Base-by-base conservation (phyloP, 1,140 invertebrate species). In the Cataglyphis hispanica region DNA sequence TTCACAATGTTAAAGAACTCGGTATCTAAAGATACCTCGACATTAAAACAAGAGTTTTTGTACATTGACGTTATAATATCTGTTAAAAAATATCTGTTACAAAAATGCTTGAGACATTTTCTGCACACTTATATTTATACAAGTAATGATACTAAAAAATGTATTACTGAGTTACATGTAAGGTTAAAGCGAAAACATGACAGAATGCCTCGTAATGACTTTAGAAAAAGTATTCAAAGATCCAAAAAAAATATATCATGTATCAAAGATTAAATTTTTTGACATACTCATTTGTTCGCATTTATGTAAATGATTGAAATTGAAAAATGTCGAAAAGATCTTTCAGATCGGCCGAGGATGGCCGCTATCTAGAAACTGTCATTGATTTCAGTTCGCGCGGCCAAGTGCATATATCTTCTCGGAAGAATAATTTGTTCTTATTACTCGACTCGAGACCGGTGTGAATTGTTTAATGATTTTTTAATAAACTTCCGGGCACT, bases 381-480 rank as follows among this genome's bases (percentile, higher is more conserved):
- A 27, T 0, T 31, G 53, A 46, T 19, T 25, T 40, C n/a, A n/a
- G n/a, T n/a, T n/a, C 11, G 43, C 37, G 10, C 46, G 77, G 13
- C 46, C 5, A 31, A 43, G 31, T 25, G 25, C 25, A 43, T 37
- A 25, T 19, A 31, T 53, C 40, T 61, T 34, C 13, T 50, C 63
- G 25, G 46, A 34, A 61, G 13, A 67, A 84, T 70, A 34, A 75
- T 84, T 77, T 89, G 76, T 89, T 89, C 69, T 86, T 77, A 88
- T 85, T 76, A 86, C 43, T 85, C 80, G 37, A 85, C 87, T 80
- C 87, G 40, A 34, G 34, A 34, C 22, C 66, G 37, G 37, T 61
- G 67, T 83, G 53, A 88, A 89, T 85, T 89, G 80, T 86, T 89
- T 88, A 89, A 77, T 88, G 87, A 83, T 89, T 89, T 89, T 89